A percentile compares a stretch with the other conserved stretches of the same genome.
Conservation (phyloP, 2,113 vertebrate genomes). For the Apteryx owenii region DNA sequence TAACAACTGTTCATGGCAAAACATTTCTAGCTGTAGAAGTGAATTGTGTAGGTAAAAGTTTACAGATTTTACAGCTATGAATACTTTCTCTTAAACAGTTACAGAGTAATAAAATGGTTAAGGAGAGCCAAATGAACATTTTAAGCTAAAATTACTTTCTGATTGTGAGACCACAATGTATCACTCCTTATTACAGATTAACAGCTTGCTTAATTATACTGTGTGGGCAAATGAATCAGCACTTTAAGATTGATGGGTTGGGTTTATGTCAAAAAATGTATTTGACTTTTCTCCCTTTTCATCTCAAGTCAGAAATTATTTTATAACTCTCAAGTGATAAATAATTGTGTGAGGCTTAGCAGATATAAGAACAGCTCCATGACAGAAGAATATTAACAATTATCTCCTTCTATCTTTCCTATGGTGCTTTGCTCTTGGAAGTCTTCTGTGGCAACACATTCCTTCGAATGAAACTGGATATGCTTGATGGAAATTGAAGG, state of each 20-base stretch:
- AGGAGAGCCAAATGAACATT: conserved; percentile 12
- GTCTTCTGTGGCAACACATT: background rate
- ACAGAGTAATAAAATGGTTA: background rate
- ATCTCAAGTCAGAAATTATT: conserved; percentile 31
- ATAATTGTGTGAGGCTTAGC: background rate
- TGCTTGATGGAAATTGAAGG: conserved; percentile 50
- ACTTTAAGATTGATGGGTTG: conserved; percentile 30
- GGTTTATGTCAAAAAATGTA: conserved; percentile 26
- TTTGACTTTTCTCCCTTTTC: conserved; percentile 6
- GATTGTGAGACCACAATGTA: conserved; percentile 30
- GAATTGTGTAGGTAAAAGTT: background rate
- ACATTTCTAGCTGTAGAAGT: background rate
- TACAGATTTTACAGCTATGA: background rate
- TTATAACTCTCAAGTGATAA: conserved; percentile 17
- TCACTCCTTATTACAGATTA: conserved; percentile 53
- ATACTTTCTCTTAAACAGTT: background rate
- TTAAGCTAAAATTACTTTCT: conserved; percentile 38
- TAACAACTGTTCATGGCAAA: background rate
- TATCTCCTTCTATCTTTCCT: background rate
- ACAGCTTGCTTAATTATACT: conserved; percentile 53
- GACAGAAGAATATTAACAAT: background rate
- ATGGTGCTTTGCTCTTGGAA: background rate
- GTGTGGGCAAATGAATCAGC: conserved; percentile 44
- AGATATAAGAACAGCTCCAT: background rate
- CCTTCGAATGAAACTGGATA: background rate